These are phyloP conservation scores for Pygoscelis antarcticus DNA, from an alignment of 2,113 vertebrate species.

Conservation along the genomic window DNA sequence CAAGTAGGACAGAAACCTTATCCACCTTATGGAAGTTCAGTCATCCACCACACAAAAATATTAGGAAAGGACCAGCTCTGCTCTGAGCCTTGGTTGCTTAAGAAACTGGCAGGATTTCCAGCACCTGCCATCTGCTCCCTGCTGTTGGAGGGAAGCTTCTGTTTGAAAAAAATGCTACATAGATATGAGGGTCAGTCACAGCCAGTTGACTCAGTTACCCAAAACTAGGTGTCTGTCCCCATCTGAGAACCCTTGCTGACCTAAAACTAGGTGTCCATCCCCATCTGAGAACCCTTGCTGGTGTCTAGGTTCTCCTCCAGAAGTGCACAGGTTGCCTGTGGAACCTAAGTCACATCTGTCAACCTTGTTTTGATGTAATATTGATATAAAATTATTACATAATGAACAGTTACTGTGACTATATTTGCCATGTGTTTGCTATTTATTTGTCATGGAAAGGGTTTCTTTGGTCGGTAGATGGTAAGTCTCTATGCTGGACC, in stretches of 20 bases:
- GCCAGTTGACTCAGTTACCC: neutral
- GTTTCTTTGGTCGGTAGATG: neutral
- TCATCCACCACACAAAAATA: neutral
- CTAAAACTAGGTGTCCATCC: neutral
- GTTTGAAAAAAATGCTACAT: neutral
- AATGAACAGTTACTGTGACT: neutral
- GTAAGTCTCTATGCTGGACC: neutral
- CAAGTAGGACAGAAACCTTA: neutral
- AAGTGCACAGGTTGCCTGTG: neutral
- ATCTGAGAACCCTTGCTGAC: neutral
- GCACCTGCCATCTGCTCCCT: neutral
- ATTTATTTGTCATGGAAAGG: neutral
- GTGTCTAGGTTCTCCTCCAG: neutral
- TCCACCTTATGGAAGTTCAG: rapidly evolving
- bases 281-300: neutral
- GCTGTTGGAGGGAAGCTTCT: neutral
- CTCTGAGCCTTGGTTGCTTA: neutral
- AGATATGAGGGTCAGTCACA: neutral
- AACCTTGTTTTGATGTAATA: neutral
- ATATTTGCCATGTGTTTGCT: neutral
- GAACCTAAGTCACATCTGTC: neutral
- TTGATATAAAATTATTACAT: neutral
- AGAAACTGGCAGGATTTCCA: neutral
- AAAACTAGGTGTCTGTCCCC: neutral
- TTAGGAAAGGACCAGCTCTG: neutral